Evolutionary conservation across 2,888 invertebrate species (phyloP).

Genomic region (Eupelmus urozonus): DNA sequence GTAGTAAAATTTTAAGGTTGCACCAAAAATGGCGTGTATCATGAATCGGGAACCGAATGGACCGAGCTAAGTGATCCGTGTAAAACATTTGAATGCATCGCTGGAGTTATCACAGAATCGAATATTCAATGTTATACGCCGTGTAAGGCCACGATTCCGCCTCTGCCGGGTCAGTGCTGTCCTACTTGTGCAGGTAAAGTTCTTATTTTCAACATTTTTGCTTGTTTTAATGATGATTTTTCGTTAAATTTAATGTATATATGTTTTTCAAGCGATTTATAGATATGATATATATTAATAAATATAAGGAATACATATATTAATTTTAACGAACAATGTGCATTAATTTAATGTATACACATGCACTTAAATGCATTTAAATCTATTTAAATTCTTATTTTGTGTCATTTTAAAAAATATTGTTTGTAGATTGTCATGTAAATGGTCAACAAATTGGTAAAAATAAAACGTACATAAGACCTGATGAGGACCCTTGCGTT

Average conservation of each 20-base stretch:
- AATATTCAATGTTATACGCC: slow-evolving; percentile 89
- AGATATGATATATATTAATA: too few relatives aligned
- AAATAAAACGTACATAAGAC: slow-evolving; percentile 86
- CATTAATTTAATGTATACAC: background rate
- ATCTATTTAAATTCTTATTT: too few relatives aligned
- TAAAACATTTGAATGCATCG: slow-evolving; percentile 86
- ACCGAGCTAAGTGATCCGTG: slow-evolving; percentile 84
- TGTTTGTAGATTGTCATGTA: slow-evolving; percentile 85
- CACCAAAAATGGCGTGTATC: slow-evolving; percentile 85
- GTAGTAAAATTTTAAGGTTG: slow-evolving; percentile 85
- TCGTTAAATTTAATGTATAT: background rate
- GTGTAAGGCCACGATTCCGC: slow-evolving; percentile 86
- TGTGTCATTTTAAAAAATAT: too few relatives aligned
- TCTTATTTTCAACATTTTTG: too few relatives aligned
- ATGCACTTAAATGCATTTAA: background rate
- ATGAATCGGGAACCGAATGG: slow-evolving; percentile 90
- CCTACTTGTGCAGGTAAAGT: slow-evolving; percentile 88
- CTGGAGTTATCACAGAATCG: slow-evolving; percentile 91
- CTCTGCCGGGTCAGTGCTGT: slow-evolving; percentile 90
- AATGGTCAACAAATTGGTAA: slow-evolving; percentile 90
- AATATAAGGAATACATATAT: too few relatives aligned
- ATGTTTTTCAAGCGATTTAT: background rate
- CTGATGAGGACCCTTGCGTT: slow-evolving; percentile 90
- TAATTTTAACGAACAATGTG: background rate
- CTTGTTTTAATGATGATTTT: background rate